phyloP scores from a whole-genome alignment of 2,113 vertebrate species.

The Microcebus lehilahytsara region DNA sequence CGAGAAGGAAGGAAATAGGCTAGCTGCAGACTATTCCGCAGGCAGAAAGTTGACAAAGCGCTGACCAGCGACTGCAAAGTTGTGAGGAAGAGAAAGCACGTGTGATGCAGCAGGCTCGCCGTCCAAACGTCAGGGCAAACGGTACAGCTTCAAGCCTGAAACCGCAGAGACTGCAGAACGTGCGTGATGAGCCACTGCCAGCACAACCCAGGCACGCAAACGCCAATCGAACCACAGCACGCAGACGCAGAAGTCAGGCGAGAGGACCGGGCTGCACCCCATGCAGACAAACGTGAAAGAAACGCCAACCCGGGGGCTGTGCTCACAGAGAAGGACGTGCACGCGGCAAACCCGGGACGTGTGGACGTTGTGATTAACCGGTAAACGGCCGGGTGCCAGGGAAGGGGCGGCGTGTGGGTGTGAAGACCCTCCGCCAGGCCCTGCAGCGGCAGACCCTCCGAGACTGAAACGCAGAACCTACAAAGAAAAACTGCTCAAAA shows the following conservation, averaged over 20 bases:
- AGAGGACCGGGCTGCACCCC: background rate
- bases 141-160: background rate
- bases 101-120: rapidly evolving
- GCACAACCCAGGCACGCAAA: background rate
- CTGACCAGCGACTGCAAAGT: background rate
- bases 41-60: too few relatives aligned
- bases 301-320: background rate
- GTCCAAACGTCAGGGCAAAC: too few relatives aligned
- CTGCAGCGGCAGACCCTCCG: too few relatives aligned
- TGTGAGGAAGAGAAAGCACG: background rate
- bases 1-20: background rate
- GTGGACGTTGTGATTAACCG: too few relatives aligned
- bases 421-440: too few relatives aligned
- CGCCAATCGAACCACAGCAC: background rate
- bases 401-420: too few relatives aligned
- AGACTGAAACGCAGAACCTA: too few relatives aligned
- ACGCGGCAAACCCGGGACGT: too few relatives aligned
- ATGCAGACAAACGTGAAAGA: background rate
- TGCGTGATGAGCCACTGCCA: background rate
- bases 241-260: background rate
- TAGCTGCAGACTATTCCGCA: too few relatives aligned
- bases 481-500: too few relatives aligned
- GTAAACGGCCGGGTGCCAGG: too few relatives aligned
- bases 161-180: background rate
- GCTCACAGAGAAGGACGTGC: too few relatives aligned